Conservation (phyloP, 1,140 invertebrate genomes). For the Drosophila sulfurigaster region DNA sequence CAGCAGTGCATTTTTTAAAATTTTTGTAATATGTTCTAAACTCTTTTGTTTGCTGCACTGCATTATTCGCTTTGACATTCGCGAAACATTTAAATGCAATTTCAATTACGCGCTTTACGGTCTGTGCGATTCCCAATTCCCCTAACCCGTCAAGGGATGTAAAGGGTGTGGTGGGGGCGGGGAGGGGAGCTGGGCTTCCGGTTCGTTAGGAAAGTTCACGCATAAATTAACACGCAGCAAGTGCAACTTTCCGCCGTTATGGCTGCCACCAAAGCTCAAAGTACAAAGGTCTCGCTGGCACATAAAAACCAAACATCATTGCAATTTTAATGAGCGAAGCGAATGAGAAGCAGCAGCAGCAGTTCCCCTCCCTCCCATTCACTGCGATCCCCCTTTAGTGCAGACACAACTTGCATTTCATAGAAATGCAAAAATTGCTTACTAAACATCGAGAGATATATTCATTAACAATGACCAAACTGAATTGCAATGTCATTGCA, state of each 20-base stretch:
- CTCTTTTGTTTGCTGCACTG: constrained; percentile 6
- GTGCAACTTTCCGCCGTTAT: constrained; percentile 65
- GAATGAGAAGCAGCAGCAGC: constrained; percentile 12
- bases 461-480: constrained; percentile 36
- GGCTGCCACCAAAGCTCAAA: constrained; percentile 59
- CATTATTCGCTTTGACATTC: constrained; percentile 60
- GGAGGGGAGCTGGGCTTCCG: constrained; percentile 53
- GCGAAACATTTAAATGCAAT: constrained; percentile 75
- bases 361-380: not conserved
- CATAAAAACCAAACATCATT: constrained; percentile 70
- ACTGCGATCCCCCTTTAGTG: not conserved
- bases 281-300: constrained; percentile 57
- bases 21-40: not conserved
- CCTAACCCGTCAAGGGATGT: not conserved
- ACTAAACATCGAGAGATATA: constrained; percentile 24
- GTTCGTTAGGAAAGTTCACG: constrained; percentile 80
- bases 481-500: constrained; percentile 48
- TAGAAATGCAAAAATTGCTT: constrained; percentile 42
- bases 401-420: constrained; percentile 12
- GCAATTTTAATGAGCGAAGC: constrained; percentile 74
- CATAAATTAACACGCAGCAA: constrained; percentile 79
- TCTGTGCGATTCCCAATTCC: constrained; percentile 25
- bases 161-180: not conserved
- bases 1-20: not conserved
- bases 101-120: constrained; percentile 67